Evolutionary conservation across 2,113 vertebrate genomes (phyloP).

Genomic region (Erythrocercus mccallii): DNA sequence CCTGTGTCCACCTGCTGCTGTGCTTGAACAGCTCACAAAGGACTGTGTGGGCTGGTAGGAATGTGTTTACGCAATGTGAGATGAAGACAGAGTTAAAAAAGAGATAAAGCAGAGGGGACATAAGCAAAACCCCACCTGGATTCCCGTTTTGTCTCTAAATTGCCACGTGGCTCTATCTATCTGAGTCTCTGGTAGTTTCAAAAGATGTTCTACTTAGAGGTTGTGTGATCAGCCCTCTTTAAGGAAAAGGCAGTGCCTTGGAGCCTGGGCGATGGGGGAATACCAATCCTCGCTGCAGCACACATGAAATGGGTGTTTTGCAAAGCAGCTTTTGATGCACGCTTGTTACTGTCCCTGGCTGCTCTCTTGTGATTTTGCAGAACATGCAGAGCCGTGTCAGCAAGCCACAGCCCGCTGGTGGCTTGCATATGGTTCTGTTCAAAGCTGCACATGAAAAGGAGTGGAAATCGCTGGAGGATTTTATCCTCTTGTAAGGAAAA

Average conservation of each 20-base stretch:
- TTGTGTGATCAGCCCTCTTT: not conserved
- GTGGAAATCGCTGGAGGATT: not conserved
- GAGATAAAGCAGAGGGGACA: not conserved
- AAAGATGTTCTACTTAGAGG: not conserved
- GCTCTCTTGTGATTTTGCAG: not conserved
- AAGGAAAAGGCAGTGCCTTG: not conserved
- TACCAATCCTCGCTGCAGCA: not conserved
- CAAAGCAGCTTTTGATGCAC: conserved; percentile 8
- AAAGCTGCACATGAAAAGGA: conserved; percentile 10
- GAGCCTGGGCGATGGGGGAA: not conserved
- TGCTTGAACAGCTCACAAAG: conserved; percentile 36
- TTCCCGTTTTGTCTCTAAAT: accelerated
- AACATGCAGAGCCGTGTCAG: not conserved
- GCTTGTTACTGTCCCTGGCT: not conserved
- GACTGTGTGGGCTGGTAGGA: not conserved
- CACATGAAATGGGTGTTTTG: conserved; percentile 1
- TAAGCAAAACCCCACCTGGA: not conserved
- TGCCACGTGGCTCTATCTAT: accelerated
- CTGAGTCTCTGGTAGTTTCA: not conserved
- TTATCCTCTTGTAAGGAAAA: accelerated
- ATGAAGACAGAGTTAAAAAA: not conserved
- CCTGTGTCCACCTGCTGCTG: not conserved
- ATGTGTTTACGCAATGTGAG: not conserved
- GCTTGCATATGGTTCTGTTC: not conserved
- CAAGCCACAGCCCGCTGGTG: not conserved